A percentile compares a stretch with the other conserved stretches of the same genome.
phyloP scores from a whole-genome alignment of 2,113 vertebrate species.

The Thalassarche chlororhynchos region DNA sequence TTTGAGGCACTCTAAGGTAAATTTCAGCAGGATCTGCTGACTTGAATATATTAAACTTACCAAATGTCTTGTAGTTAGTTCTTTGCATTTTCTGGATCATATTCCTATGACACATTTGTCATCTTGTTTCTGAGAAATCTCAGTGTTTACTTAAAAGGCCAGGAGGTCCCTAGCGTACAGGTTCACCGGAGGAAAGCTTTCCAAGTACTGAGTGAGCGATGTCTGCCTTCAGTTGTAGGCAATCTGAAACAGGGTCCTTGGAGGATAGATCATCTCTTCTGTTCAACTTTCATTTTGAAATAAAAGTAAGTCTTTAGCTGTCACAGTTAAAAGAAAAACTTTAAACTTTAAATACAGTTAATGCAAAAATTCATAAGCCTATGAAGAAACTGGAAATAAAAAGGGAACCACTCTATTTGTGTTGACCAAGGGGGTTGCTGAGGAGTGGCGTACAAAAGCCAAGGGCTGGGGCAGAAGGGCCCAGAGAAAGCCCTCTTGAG shows the following conservation, averaged over 20 bases:
- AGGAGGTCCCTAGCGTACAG: background rate
- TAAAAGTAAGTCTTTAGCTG: background rate
- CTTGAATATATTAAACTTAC: background rate
- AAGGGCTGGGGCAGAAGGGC: background rate
- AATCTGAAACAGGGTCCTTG: background rate
- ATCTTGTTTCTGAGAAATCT: background rate
- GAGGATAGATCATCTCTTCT: background rate
- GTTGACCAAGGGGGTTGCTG: background rate
- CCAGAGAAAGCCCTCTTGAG: background rate
- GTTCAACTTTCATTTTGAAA: background rate
- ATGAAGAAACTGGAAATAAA: background rate
- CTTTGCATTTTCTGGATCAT: background rate
- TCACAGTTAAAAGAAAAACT: background rate
- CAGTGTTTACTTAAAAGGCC: background rate
- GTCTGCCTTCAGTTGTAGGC: background rate
- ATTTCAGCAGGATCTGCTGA: background rate
- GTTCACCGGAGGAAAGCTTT: background rate
- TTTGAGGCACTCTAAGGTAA: background rate
- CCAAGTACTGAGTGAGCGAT: background rate
- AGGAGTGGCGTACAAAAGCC: background rate
- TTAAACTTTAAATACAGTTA: background rate
- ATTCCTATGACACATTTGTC: background rate
- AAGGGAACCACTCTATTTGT: background rate
- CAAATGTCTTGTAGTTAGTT: background rate
- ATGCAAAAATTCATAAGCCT: background rate